These are phyloP conservation scores for Uropetala carovei DNA, from an alignment of 2,888 invertebrate genomes.

Conservation along the genomic window DNA sequence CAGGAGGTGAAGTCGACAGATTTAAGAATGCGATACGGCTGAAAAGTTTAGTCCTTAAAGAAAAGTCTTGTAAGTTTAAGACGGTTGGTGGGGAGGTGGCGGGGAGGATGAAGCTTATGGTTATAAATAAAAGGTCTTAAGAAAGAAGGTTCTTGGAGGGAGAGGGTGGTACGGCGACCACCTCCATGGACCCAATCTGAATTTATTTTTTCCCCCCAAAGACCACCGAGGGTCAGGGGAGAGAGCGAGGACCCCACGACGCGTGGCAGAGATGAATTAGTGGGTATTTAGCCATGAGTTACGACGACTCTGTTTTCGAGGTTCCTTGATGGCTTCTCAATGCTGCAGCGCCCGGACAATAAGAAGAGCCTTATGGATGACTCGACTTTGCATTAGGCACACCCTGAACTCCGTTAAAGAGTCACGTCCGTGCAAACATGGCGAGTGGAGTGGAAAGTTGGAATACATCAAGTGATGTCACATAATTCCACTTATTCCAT, in stretches of 20 bases:
- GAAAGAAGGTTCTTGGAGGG: background rate
- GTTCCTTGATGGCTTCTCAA: background rate
- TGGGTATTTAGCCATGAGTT: conserved; percentile 44
- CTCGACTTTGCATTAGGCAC: background rate
- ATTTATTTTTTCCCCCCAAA: background rate
- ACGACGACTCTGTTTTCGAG: conserved; percentile 27
- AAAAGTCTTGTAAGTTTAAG: background rate
- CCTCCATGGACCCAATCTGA: background rate
- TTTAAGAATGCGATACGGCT: background rate
- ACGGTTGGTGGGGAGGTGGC: background rate
- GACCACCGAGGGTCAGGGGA: background rate
- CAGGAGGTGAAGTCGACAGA: background rate
- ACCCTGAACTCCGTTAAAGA: background rate
- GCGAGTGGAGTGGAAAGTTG: background rate
- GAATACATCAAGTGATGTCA: background rate
- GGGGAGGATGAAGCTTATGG: background rate
- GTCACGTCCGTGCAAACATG: background rate
- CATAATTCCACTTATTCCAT: background rate
- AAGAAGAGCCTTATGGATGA: background rate
- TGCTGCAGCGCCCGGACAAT: background rate
- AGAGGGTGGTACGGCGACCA: background rate
- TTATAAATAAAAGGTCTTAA: conserved; percentile 9
- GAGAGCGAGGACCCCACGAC: background rate
- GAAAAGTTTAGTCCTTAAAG: too few species aligned
- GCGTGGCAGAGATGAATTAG: conserved; percentile 57